phyloP scores from a whole-genome alignment of 2,888 invertebrate species.

The Orthosia gothica region DNA sequence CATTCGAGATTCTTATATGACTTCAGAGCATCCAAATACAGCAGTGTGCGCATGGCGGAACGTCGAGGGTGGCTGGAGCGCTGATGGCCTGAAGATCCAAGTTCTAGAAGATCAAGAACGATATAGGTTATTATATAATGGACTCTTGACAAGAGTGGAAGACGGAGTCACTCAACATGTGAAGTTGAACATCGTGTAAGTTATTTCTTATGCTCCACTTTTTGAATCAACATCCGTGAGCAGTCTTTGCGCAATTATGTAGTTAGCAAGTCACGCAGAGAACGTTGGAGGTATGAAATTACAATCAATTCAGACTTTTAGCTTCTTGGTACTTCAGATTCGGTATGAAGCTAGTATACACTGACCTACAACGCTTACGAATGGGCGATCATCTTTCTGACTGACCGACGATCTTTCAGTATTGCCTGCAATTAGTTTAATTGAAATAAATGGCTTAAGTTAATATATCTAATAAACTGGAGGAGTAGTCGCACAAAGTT shows the following conservation, averaged over 20 bases:
- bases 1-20: background rate
- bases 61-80: constrained; percentile 87
- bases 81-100: constrained; percentile 92
- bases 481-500: too few relatives aligned
- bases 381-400: too few relatives aligned
- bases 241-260: background rate
- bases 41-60: constrained; percentile 80
- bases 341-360: too few relatives aligned
- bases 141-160: constrained; percentile 91
- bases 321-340: too few relatives aligned
- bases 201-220: background rate
- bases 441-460: too few relatives aligned
- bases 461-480: too few relatives aligned
- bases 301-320: background rate
- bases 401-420: too few relatives aligned
- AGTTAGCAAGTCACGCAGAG: background rate
- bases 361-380: too few relatives aligned
- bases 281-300: background rate
- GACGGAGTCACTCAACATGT: constrained; percentile 80
- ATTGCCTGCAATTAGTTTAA: too few relatives aligned
- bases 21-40: constrained; percentile 91
- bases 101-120: constrained; percentile 92
- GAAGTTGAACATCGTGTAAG: constrained; percentile 92
- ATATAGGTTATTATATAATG: constrained; percentile 94
- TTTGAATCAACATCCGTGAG: background rate